phyloP scores from a whole-genome alignment of 37 sponge, comb jelly and placozoan species.

The Cladorhizidae sp. region DNA sequence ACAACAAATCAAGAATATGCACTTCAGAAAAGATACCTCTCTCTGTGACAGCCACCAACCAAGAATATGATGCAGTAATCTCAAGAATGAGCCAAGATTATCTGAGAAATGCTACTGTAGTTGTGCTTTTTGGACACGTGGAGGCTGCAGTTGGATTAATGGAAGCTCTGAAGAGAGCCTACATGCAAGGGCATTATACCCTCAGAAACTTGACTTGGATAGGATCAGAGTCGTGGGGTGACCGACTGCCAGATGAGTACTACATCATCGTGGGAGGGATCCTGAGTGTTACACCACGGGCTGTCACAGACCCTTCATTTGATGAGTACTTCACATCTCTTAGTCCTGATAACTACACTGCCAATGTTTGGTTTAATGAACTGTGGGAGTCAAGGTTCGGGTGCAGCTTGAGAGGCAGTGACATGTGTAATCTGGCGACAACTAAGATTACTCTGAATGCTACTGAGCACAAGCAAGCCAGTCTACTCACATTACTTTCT shows the following conservation, averaged over 20 bases:
- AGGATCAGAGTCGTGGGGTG: slow-evolving; percentile 81
- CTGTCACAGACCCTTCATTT: slow-evolving; percentile 19
- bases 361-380: slow-evolving; percentile 71
- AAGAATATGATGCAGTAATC: slow-evolving; percentile 14
- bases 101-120: slow-evolving; percentile 46
- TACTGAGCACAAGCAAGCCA: no score
- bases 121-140: slow-evolving; percentile 63
- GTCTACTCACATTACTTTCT: no score
- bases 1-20: background rate
- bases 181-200: background rate
- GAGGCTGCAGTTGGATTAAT: slow-evolving; percentile 27
- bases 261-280: slow-evolving; percentile 26
- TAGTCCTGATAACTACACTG: slow-evolving; percentile 31
- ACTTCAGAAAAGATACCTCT: background rate
- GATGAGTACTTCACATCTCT: slow-evolving; percentile 53
- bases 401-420: no score
- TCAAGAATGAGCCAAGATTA: background rate
- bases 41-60: background rate
- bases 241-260: slow-evolving; percentile 10
- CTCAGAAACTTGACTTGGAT: slow-evolving; percentile 55
- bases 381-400: slow-evolving; percentile 62
- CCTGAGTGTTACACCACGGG: slow-evolving; percentile 43
- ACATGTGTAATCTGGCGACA: no score
- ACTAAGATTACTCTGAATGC: no score
- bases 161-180: slow-evolving; percentile 30